These are phyloP conservation scores for Acanthosepion esculentum DNA, from an alignment of 2,888 invertebrate genomes.

Conservation along the genomic window DNA sequence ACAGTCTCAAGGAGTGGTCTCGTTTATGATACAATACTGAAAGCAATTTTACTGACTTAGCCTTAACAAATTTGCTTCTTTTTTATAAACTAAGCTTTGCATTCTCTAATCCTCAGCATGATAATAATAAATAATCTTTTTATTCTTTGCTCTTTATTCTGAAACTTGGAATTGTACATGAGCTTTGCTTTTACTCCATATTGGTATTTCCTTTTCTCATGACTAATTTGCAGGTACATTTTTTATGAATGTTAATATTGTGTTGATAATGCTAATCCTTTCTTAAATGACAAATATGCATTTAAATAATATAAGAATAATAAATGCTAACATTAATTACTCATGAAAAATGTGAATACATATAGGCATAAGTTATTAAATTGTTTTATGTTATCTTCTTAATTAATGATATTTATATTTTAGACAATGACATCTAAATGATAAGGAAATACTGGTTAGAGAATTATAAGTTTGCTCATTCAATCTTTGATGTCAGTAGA, in stretches of 20 bases:
- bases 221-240: background rate
- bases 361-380: background rate
- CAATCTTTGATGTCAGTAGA: no score
- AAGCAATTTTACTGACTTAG: background rate
- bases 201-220: background rate
- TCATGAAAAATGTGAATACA: background rate
- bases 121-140: background rate
- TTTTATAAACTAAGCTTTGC: background rate
- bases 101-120: background rate
- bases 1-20: background rate
- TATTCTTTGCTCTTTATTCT: background rate
- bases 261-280: background rate
- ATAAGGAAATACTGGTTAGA: no score
- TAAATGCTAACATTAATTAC: background rate
- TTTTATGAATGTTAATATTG: background rate
- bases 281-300: background rate
- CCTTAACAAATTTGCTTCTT: background rate
- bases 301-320: background rate
- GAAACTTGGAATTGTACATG: background rate
- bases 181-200: background rate
- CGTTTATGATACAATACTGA: background rate
- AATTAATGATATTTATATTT: background rate
- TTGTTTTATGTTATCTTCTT: background rate
- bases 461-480: no score
- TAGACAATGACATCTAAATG: no score